phyloP scores from a whole-genome alignment of 1,140 invertebrate genomes.

The Panagrolaimus sp. region DNA sequence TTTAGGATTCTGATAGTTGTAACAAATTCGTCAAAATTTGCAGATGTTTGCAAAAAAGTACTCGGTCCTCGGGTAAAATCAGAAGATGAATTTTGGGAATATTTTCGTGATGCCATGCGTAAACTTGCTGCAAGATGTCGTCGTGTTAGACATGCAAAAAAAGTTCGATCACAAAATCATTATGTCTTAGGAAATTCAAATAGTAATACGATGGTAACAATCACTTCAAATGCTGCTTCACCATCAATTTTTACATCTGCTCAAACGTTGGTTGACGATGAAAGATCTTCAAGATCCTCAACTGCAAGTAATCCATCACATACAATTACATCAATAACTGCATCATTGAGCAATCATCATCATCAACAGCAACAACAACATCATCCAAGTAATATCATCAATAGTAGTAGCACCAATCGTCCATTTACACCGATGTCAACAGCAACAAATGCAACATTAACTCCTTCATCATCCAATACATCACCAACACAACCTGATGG shows the following conservation, averaged over 20 bases:
- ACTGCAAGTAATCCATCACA: constrained; percentile 10
- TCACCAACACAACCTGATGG: not conserved
- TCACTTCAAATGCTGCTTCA: not conserved
- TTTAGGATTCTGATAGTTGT: not conserved
- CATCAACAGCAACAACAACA: not conserved
- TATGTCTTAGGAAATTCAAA: not conserved
- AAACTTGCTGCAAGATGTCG: constrained; percentile 39
- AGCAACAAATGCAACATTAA: not conserved
- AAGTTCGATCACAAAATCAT: not conserved
- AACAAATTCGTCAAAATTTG: not conserved
- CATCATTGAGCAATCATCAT: too few species aligned
- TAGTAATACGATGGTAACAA: not conserved
- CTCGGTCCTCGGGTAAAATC: constrained; percentile 29
- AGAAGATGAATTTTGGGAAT: constrained; percentile 49
- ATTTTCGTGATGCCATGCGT: constrained; percentile 47
- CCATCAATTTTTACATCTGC: constrained; percentile 10
- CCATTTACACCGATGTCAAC: not conserved
- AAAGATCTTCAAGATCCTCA: not conserved
- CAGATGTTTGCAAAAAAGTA: constrained; percentile 51
- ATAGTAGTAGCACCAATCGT: not conserved
- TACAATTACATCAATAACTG: not conserved
- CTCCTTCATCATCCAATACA: not conserved
- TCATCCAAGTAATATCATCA: not conserved
- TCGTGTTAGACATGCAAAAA: constrained; percentile 15
- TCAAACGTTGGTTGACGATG: not conserved